phyloP scores from a whole-genome alignment of 2,113 vertebrate species.

The Sander lucioperca region DNA sequence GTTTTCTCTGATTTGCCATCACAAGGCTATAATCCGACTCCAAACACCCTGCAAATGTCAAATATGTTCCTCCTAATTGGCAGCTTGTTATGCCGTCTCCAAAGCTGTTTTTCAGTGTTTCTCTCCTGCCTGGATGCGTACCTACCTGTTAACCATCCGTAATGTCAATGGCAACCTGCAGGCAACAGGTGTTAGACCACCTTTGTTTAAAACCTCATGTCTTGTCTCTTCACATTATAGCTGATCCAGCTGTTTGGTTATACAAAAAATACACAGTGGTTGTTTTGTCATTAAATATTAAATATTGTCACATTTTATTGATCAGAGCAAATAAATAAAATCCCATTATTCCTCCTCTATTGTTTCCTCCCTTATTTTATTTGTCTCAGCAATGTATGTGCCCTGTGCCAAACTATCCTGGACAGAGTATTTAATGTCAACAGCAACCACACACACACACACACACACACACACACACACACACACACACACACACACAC shows the following conservation, averaged over 20 bases:
- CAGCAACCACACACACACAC: conserved; percentile 21
- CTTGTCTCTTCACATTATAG: not conserved
- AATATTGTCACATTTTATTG: not conserved
- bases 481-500: conserved; percentile 28
- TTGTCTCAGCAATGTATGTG: conserved; percentile 23
- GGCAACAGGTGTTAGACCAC: not conserved
- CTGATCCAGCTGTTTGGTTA: not conserved
- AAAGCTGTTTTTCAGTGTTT: not conserved
- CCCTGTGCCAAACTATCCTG: conserved; percentile 28
- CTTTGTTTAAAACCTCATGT: not conserved
- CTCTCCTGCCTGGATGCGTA: not conserved
- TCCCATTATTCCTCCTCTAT: too few species aligned
- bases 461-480: conserved; percentile 12
- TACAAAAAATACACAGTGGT: not conserved
- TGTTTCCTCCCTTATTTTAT: not conserved
- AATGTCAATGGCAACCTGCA: not conserved
- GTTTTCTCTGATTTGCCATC: conserved; percentile 16
- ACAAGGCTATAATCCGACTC: not conserved
- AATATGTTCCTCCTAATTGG: conserved; percentile 15
- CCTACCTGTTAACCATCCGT: conserved; percentile 6
- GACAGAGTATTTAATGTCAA: conserved; percentile 48
- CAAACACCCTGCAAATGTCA: conserved; percentile 23
- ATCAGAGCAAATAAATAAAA: too few species aligned
- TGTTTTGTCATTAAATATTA: conserved; percentile 8
- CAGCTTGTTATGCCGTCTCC: not conserved